Evolutionary conservation across 1,140 invertebrate genomes (phyloP).

Genomic region (Lepidurus arcticus): DNA sequence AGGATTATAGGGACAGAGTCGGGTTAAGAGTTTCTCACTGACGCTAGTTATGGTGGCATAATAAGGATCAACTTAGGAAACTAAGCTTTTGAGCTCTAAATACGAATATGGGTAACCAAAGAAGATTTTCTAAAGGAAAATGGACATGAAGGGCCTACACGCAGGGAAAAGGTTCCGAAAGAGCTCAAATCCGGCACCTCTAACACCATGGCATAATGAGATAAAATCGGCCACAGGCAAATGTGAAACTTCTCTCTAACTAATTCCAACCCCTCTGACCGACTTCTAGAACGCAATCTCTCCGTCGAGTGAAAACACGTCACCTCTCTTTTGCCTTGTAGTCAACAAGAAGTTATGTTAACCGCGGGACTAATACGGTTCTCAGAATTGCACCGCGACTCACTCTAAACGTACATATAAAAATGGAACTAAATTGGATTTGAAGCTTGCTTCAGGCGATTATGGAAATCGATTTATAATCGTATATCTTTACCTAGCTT

Average conservation of each 20-base stretch:
- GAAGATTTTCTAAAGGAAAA: not conserved
- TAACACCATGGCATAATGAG: not conserved
- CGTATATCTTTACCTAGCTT: not conserved
- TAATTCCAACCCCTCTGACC: not conserved
- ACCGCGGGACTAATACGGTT: no score
- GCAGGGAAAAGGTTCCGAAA: not conserved
- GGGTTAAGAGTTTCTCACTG: not conserved
- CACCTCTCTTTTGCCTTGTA: not conserved
- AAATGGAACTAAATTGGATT: slow-evolving; percentile 6
- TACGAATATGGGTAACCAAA: not conserved
- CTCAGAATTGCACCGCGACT: not conserved
- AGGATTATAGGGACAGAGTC: not conserved
- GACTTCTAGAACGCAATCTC: not conserved
- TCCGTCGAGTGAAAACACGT: not conserved
- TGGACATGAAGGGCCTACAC: not conserved
- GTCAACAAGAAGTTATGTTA: not conserved
- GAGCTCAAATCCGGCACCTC: not conserved
- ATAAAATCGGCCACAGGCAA: not conserved
- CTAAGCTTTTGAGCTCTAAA: slow-evolving; percentile 11
- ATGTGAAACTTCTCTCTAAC: not conserved
- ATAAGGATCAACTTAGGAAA: not conserved
- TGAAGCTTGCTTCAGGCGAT: not conserved
- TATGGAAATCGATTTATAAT: not conserved
- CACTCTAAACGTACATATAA: not conserved
- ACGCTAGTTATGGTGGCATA: not conserved